Evolutionary conservation across 2,888 invertebrate genomes (phyloP).

Genomic region (Yponomeuta cagnagella): DNA sequence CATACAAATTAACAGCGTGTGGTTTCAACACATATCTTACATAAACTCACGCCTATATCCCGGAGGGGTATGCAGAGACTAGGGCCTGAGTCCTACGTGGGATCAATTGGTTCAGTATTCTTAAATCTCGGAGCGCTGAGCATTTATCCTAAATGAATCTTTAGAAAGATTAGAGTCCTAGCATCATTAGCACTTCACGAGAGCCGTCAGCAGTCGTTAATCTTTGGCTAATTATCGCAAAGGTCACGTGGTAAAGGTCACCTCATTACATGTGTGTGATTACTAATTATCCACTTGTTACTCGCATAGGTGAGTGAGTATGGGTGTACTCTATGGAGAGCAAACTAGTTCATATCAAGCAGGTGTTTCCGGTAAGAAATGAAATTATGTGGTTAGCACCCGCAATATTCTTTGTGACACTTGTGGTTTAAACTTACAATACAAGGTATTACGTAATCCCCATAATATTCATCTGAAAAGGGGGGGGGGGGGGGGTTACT

Average conservation of each 20-base stretch:
- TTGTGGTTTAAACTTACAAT: neutral
- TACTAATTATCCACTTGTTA: neutral
- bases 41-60: too few relatives aligned
- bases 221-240: constrained; percentile 1
- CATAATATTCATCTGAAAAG: too few relatives aligned
- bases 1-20: too few relatives aligned
- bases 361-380: neutral
- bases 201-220: neutral
- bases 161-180: neutral
- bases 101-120: too few relatives aligned
- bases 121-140: neutral
- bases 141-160: neutral
- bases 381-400: neutral
- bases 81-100: too few relatives aligned
- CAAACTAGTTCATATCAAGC: neutral
- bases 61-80: too few relatives aligned
- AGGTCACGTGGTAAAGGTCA: neutral
- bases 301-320: too few relatives aligned
- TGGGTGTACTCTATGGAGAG: neutral
- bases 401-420: neutral
- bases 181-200: neutral
- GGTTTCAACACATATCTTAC: too few relatives aligned
- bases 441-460: too few relatives aligned
- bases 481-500: too few relatives aligned
- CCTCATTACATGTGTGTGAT: neutral